These are phyloP conservation scores for Varecia variegata DNA, from an alignment of 2,797 vertebrate genomes.

Conservation along the genomic window DNA sequence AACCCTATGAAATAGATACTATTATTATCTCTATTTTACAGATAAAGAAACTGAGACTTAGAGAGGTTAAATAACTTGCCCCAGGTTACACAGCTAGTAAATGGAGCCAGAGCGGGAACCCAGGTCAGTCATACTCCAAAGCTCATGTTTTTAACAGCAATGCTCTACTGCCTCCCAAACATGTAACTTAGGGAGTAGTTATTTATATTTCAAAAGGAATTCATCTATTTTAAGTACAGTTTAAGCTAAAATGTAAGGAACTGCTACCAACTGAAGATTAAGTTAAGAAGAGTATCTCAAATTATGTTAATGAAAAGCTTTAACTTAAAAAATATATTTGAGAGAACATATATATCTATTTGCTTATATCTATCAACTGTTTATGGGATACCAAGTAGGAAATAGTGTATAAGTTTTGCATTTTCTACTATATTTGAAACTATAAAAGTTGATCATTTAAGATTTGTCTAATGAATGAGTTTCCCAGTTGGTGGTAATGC, in stretches of 20 bases:
- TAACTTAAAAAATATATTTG: constrained; percentile 28
- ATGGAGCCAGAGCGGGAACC: constrained; percentile 48
- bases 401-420: constrained; percentile 37
- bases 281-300: constrained; percentile 12
- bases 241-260: constrained; percentile 15
- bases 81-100: constrained; percentile 67
- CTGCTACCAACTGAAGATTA: constrained; percentile 3
- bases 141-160: constrained; percentile 10
- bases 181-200: background rate
- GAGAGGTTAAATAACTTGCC: constrained; percentile 70
- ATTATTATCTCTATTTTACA: constrained; percentile 67
- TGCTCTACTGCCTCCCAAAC: constrained; percentile 48
- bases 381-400: constrained; percentile 17
- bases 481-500: background rate
- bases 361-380: constrained; percentile 22
- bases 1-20: constrained; percentile 57
- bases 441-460: constrained; percentile 26
- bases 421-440: constrained; percentile 31
- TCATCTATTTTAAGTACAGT: constrained; percentile 31
- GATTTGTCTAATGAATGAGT: background rate
- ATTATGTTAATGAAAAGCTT: constrained; percentile 38
- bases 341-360: background rate
- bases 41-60: constrained; percentile 67
- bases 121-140: constrained; percentile 51
- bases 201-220: background rate